Conservation (phyloP, 2,797 vertebrate genomes). For the Falco naumanni region DNA sequence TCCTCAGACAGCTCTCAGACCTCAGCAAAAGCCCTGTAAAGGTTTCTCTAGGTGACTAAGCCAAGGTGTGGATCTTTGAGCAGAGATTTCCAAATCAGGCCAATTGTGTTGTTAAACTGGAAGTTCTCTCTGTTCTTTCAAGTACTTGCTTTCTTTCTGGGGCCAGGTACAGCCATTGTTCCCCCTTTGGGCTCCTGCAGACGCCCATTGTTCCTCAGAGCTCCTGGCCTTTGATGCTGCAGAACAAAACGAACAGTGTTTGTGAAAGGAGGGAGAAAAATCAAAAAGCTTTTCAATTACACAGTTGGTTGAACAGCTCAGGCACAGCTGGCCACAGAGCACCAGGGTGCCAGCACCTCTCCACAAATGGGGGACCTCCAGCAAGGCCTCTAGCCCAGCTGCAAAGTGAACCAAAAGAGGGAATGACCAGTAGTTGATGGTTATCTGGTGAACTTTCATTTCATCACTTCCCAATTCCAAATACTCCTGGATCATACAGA, state of each 20-base stretch:
- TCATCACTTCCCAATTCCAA: not conserved
- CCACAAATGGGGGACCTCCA: not conserved
- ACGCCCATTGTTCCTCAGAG: not conserved
- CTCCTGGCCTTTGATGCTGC: constrained; percentile 53
- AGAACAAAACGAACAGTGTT: constrained; percentile 56
- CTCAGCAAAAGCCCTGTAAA: not conserved
- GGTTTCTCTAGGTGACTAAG: not conserved
- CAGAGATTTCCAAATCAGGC: constrained; percentile 22
- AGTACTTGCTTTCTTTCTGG: not conserved
- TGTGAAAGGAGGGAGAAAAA: constrained; percentile 50
- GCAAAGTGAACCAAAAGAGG: not conserved
- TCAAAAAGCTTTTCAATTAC: constrained; percentile 31
- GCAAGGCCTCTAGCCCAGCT: not conserved
- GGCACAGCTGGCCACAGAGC: not conserved
- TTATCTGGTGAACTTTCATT: not conserved
- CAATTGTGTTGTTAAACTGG: constrained; percentile 35
- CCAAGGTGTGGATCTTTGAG: not conserved
- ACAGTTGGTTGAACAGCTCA: constrained; percentile 9
- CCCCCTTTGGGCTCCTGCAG: not conserved
- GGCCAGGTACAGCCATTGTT: constrained; percentile 53
- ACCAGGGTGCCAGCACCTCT: not conserved
- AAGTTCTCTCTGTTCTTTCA: constrained; percentile 56
- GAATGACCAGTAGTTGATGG: not conserved
- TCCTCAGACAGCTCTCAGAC: not conserved
- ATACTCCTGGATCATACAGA: not conserved